Base-by-base conservation (phyloP, 1,140 invertebrate genomes). In the Conopomorpha cramerella region DNA sequence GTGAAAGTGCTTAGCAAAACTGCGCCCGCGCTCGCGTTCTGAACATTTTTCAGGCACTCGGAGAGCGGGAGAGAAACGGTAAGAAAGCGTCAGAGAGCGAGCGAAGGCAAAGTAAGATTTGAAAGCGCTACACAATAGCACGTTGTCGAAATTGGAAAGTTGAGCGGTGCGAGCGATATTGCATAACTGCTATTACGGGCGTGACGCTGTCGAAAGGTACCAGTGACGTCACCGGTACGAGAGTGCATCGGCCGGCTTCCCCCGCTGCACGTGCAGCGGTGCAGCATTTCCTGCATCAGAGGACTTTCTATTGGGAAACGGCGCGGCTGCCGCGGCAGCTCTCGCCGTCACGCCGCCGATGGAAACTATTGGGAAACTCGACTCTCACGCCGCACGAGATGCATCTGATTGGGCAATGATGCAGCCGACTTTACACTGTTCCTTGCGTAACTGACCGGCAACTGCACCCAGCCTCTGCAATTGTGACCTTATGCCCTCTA, bases 111-210 rank as follows among this genome's bases (percentile, higher is more conserved):
- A 61, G 62, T 64, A 60, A 64, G 70, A 71, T 76, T 72, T 72
- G 67, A 76, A 76, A 72, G 67, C 67, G 66, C 66, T 51, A 68
- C 55, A 76, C 71, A 76, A 76, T 72, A 63, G 70, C 57, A 57
- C 64, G 66, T 76, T 72, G 71, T 76, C 64, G 66, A 72, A 76
- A 76, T 76, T 76, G 71, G 71, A 76, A 76, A 76, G 71, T 71
- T 55, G 62, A 72, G 63, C 54, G 54, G 60, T 53, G 63, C 62
- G 64, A 61, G 50, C 57, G n/a, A 54, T 39, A 57, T 76, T 76
- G 62, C 66, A 51, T 71, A 76, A 76, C 53, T 53, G 55, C 61
- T 70, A 61, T 72, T 72, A 71, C 68, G 54, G 62, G 53, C 54
- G 58, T 72, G 66, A 70, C 70, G 63, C 65, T 70, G 70, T 60